phyloP scores from a whole-genome alignment of 1,140 invertebrate genomes.

The Atta cephalotes region DNA sequence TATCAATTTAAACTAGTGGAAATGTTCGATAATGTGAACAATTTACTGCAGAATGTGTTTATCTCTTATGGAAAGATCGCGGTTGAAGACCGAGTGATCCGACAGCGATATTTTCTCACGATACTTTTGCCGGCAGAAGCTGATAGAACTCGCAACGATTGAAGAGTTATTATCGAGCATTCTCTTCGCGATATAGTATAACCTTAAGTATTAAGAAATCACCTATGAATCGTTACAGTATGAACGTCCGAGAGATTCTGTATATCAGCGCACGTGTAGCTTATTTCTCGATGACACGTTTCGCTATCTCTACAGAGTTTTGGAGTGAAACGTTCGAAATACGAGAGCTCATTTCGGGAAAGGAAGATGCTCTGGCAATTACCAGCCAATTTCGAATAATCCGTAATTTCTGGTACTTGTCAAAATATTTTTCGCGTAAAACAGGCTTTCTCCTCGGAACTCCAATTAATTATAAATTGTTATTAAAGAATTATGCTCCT shows the following conservation, averaged over 20 bases:
- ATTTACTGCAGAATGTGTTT: slow-evolving; percentile 2
- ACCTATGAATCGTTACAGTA: slow-evolving; percentile 49
- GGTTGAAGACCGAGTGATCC: slow-evolving; percentile 41
- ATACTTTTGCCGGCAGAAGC: slow-evolving; percentile 54
- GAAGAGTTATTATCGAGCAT: slow-evolving; percentile 58
- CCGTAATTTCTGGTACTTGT: not conserved
- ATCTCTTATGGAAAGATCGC: not conserved
- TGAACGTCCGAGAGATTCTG: slow-evolving; percentile 28
- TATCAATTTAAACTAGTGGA: not conserved
- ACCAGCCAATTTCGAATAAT: not conserved
- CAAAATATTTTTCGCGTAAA: not conserved
- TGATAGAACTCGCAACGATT: slow-evolving; percentile 54
- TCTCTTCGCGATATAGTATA: slow-evolving; percentile 50
- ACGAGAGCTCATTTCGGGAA: not conserved
- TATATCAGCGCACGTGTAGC: slow-evolving; percentile 23
- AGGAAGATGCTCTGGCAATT: not conserved
- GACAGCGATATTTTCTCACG: slow-evolving; percentile 32
- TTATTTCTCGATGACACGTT: slow-evolving; percentile 1
- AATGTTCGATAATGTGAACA: slow-evolving; percentile 21
- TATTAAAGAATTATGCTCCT: slow-evolving; percentile 17
- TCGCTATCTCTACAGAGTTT: slow-evolving; percentile 14
- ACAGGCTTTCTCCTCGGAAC: not conserved
- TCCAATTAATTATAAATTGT: slow-evolving; percentile 1
- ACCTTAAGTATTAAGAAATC: slow-evolving; percentile 50
- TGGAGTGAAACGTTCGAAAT: slow-evolving; percentile 1